These are phyloP conservation scores for Conomelus anceps DNA, from an alignment of 2,888 invertebrate genomes.

Conservation along the genomic window DNA sequence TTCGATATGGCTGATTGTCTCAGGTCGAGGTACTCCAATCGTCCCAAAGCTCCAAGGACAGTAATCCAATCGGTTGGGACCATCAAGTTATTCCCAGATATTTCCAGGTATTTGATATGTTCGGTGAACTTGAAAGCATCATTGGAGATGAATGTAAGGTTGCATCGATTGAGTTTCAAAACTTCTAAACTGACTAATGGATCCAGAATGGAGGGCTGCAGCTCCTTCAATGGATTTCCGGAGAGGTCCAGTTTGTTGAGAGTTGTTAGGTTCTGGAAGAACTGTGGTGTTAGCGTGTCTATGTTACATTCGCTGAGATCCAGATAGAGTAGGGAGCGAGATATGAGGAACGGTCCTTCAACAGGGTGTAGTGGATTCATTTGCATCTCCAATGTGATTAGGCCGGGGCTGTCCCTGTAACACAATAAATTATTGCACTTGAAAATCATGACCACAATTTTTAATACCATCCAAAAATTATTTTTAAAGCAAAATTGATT, in stretches of 20 bases:
- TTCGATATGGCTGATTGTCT: constrained; percentile 53
- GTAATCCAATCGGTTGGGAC: constrained; percentile 52
- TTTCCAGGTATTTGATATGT: constrained; percentile 57
- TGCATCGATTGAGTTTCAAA: constrained; percentile 57
- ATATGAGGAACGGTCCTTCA: constrained; percentile 58
- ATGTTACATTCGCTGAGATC: constrained; percentile 61
- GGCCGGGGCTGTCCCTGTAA: constrained; percentile 58
- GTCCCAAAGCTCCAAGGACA: constrained; percentile 51
- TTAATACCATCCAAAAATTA: too few species aligned
- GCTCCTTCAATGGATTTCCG: constrained; percentile 54
- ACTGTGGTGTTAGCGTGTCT: constrained; percentile 51
- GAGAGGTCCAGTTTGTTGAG: constrained; percentile 63
- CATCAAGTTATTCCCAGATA: constrained; percentile 52
- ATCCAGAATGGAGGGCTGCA: constrained; percentile 55
- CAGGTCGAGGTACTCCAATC: constrained; percentile 58
- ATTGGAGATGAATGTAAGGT: constrained; percentile 52
- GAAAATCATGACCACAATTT: too few species aligned
- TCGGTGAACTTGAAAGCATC: constrained; percentile 51
- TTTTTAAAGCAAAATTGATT: too few species aligned
- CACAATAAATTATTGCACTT: constrained; percentile 16
- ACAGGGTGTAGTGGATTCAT: constrained; percentile 57
- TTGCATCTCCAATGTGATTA: constrained; percentile 62
- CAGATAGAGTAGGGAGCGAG: constrained; percentile 58
- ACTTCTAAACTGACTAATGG: constrained; percentile 58
- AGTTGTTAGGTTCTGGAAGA: constrained; percentile 60